Percentiles rank a stretch among this genome's conserved stretches.
These are phyloP conservation scores for Nephila pilipes DNA, from an alignment of 1,140 invertebrate species.

Conservation along the genomic window DNA sequence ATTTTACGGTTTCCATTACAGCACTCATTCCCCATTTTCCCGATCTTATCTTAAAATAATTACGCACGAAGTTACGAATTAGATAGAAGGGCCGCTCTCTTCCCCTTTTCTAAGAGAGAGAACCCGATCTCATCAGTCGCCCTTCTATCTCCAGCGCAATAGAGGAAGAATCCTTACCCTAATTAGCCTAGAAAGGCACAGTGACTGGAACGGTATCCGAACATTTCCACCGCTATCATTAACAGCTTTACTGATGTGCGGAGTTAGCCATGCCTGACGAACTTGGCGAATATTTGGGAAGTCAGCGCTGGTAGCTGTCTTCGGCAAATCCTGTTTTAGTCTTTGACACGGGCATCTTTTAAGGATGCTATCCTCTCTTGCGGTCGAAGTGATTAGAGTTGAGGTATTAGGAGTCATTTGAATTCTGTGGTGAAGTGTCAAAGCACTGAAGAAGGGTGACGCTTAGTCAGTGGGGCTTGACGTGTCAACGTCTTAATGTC, in stretches of 20 bases:
- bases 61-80: slow-evolving; percentile 31
- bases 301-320: not conserved
- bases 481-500: not conserved
- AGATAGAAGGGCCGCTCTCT: not conserved
- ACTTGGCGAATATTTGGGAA: slow-evolving; percentile 37
- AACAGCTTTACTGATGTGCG: slow-evolving; percentile 59
- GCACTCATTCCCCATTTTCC: not conserved
- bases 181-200: slow-evolving; percentile 51
- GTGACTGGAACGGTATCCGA: slow-evolving; percentile 18
- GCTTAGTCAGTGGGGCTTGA: not conserved
- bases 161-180: slow-evolving; percentile 39
- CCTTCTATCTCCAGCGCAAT: not conserved
- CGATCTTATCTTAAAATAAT: slow-evolving; percentile 51
- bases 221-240: slow-evolving; percentile 30
- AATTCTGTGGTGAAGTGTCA: slow-evolving; percentile 22
- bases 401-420: slow-evolving; percentile 24
- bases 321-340: slow-evolving; percentile 34
- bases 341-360: slow-evolving; percentile 56
- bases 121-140: slow-evolving; percentile 12
- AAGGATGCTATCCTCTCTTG: not conserved
- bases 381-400: slow-evolving; percentile 34
- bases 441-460: not conserved
- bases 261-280: slow-evolving; percentile 57
- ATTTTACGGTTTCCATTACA: not conserved
- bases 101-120: not conserved